Conservation (phyloP, 2,888 invertebrate genomes). For the Galerucella calmariensis region DNA sequence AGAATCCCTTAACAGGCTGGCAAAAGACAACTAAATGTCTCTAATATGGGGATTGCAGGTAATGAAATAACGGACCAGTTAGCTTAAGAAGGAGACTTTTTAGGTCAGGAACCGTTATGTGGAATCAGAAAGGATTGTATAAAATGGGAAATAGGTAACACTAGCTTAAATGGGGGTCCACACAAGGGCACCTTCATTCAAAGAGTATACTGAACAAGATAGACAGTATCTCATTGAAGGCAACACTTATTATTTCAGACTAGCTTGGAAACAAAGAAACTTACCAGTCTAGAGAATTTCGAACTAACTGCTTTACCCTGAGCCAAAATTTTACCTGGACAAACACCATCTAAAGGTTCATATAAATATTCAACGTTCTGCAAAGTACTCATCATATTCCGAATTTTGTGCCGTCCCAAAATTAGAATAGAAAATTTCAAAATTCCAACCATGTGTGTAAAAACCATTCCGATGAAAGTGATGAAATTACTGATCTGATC, state of each 20-base stretch:
- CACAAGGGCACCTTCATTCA: too few relatives aligned
- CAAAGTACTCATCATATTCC: slow-evolving; percentile 31
- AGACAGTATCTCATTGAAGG: not conserved
- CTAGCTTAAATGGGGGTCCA: too few relatives aligned
- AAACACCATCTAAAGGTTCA: slow-evolving; percentile 35
- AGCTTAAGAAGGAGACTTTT: too few relatives aligned
- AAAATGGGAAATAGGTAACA: too few relatives aligned
- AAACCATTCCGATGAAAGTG: slow-evolving; percentile 48
- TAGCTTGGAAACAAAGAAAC: not conserved
- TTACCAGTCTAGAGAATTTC: slow-evolving; percentile 30
- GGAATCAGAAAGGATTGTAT: too few relatives aligned
- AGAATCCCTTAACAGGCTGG: too few relatives aligned
- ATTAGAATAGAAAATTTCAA: slow-evolving; percentile 46
- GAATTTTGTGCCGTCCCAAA: slow-evolving; percentile 26
- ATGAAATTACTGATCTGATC: slow-evolving; percentile 35
- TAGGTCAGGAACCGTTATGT: too few relatives aligned
- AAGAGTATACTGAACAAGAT: too few relatives aligned
- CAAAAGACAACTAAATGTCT: too few relatives aligned
- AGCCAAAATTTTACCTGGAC: slow-evolving; percentile 39
- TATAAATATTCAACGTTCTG: slow-evolving; percentile 36
- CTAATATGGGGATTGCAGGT: too few relatives aligned
- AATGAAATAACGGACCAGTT: too few relatives aligned
- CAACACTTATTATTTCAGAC: too few relatives aligned
- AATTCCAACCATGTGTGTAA: slow-evolving; percentile 49
- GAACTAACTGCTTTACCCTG: slow-evolving; percentile 33